Base-by-base conservation (phyloP, 2,888 invertebrate genomes). In the Arrhopalites spinosus region DNA sequence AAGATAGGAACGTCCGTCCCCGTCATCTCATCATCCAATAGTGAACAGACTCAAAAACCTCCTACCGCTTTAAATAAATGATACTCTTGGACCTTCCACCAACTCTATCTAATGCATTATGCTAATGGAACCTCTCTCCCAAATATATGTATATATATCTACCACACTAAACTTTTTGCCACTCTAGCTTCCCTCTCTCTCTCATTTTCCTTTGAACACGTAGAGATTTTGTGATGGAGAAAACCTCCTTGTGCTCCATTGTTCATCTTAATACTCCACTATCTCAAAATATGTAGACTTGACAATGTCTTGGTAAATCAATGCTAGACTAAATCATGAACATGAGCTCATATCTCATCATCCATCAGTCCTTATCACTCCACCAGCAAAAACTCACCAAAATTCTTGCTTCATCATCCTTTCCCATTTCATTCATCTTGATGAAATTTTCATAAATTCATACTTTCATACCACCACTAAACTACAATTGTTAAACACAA, bases 21-120 rank as follows among this genome's bases (percentile, higher is more conserved):
- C 59, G 59, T 27, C 59, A 36, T 36, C 36, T 36, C 36, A 36
- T 23, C 59, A 25, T 59, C 59, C 59, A 59, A 59, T 59, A 27
- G 59, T 59, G 59, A 59, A 59, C 53, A n/a, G n/a, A n/a, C n/a
- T n/a, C n/a, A n/a, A n/a, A 11, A 7, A 59, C 59, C 59, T 59
- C 59, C 59, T 15, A 27, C 59, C 59, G 59, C 25, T 59, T 27
- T 25, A 59, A 59, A 59, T 59, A 59, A 59, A 59, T 59, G 59
- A 59, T 59, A 50, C 59, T 27, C 59, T 59, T 25, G 59, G 59
- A 59, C 59, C 13, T 27, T 25, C 23, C 13, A 27, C 23, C 13
- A 23, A 27, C 59, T 27, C 59, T 59, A 59, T 59, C 59, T 59
- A 59, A 59, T 59, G 59, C 59, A 59, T 59, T 59, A 59, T 59